Evolutionary conservation across 2,888 invertebrate species (phyloP).

Genomic region (Phalangium opilio): DNA sequence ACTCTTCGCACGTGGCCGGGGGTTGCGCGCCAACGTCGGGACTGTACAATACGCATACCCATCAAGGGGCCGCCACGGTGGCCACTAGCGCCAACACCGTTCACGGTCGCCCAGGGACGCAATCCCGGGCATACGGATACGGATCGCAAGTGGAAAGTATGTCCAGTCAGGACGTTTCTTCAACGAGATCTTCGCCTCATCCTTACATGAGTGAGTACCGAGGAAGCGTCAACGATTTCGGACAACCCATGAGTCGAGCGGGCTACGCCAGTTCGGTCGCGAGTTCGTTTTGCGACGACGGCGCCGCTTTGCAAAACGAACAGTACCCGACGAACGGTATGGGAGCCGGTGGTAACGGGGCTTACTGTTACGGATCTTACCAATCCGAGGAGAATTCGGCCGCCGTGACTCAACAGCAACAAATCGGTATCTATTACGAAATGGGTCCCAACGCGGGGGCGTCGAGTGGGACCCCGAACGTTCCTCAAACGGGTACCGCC

Average conservation of each 20-base stretch:
- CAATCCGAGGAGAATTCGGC: not conserved
- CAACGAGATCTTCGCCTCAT: conserved; percentile 10
- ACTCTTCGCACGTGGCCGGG: not conserved
- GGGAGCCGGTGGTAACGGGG: not conserved
- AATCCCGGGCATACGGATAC: not conserved
- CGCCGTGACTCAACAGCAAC: not conserved
- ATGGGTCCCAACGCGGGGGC: too few relatives aligned
- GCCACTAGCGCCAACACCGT: not conserved
- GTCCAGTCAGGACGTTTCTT: conserved; percentile 7
- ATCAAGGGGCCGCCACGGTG: not conserved
- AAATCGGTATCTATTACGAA: too few relatives aligned
- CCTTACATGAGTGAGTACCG: conserved; percentile 17
- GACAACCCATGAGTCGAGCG: not conserved
- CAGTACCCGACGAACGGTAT: not conserved
- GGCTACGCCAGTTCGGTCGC: not conserved
- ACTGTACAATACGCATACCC: not conserved
- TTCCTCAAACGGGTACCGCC: too few relatives aligned
- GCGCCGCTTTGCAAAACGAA: not conserved
- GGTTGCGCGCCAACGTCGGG: not conserved
- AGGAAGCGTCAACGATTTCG: conserved; percentile 9
- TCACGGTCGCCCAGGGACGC: not conserved
- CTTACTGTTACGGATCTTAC: not conserved
- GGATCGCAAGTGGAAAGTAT: not conserved
- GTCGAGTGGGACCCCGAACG: too few relatives aligned
- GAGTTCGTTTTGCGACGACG: not conserved